Base-by-base conservation (phyloP, 2,113 vertebrate genomes). In the Sapayoa aenigma region DNA sequence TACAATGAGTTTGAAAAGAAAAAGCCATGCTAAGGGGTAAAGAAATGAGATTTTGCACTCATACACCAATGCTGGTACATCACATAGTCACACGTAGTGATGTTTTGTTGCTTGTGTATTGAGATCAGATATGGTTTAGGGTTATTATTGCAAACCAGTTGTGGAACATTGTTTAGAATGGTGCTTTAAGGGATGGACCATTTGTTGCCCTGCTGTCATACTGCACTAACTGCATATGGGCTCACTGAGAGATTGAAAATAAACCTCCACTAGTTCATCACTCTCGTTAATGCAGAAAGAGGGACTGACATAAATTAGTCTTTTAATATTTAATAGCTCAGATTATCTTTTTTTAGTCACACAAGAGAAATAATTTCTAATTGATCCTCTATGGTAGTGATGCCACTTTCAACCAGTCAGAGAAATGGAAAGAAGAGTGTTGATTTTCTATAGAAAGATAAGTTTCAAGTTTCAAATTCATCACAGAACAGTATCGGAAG, bases 361-460 rank as follows among this genome's bases (percentile, higher is more conserved):
- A 68, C 3, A 44, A 89, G 33, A 78, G 24, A 85, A 93, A 69
- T n/a, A 63, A 3, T 46, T 89, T 89, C 60, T 89, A 94, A 68
- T 24, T 79, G 69, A 78, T 84, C 52, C 44, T 91, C 44, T 23
- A 24, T 73, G 68, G 60, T 24, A 37, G 41, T 67, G 46, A 35
- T 39, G 81, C 15, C 21, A 44, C 37, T 77, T 95, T 77, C 33
- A 84, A 49, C 10, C 66, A 78, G 73, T 24, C 41, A 69, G 49
- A 73, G 33, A 68, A 84, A 84, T 39, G 4, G 56, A 78, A 84
- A 84, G 31, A 93, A 60, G 14, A 28, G 15, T 35, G 19, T 75
- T 84, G 66, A 84, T 75, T 91, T 87, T 53, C 62, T 71, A 42
- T 16, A 65, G 69, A 89, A 89, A 72, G 28, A 69, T 58, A 89